phyloP scores from a whole-genome alignment of 2,113 vertebrate genomes.

The Alethe castanea region DNA sequence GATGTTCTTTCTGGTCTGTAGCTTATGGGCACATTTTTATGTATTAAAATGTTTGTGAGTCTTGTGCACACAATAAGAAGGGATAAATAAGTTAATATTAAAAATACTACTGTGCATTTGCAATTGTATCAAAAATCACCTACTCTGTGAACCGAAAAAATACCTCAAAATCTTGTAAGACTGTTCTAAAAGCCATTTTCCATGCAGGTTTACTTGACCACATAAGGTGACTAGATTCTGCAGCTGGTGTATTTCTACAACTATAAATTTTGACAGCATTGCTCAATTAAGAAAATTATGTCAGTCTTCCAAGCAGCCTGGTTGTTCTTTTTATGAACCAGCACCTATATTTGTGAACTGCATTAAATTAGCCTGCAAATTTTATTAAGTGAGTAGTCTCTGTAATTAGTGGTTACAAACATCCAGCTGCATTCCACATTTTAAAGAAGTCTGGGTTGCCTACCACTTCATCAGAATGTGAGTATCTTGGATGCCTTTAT shows the following conservation, averaged over 20 bases:
- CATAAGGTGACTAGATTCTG: background rate
- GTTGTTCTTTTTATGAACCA: background rate
- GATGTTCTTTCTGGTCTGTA: background rate
- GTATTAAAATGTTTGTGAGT: background rate
- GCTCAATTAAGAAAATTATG: background rate
- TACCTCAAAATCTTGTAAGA: background rate
- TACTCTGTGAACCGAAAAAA: background rate
- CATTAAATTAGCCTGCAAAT: background rate
- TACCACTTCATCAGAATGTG: background rate
- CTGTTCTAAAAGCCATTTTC: background rate
- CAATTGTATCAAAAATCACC: background rate
- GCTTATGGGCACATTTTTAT: background rate
- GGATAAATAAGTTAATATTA: background rate
- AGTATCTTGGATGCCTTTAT: background rate
- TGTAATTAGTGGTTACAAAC: background rate
- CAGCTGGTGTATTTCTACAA: background rate
- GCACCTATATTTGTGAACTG: background rate
- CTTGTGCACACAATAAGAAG: background rate
- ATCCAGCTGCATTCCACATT: constrained; percentile 1
- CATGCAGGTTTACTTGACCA: background rate
- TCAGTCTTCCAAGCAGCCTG: background rate
- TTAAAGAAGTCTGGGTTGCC: background rate
- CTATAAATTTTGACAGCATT: background rate
- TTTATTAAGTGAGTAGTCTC: background rate
- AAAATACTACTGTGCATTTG: background rate